Percentiles rank a stretch among this genome's conserved stretches.
phyloP scores from a whole-genome alignment of 92 coral and sea anemone genomes.

The Parazoanthus swiftii region DNA sequence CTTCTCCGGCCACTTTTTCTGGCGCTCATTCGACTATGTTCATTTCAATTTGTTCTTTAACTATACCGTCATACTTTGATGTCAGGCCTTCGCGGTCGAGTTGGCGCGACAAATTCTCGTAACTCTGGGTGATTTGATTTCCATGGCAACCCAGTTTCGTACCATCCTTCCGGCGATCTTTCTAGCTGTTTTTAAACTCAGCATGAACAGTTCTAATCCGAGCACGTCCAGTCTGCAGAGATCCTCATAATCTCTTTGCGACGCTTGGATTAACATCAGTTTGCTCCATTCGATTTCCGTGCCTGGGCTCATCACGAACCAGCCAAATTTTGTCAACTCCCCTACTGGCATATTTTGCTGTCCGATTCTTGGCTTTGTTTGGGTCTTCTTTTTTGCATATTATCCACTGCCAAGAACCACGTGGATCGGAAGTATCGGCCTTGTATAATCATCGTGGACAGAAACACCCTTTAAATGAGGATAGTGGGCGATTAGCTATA shows the following conservation, averaged over 20 bases:
- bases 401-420: slow-evolving; percentile 40
- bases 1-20: too few species aligned
- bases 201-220: slow-evolving; percentile 13
- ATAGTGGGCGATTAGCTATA: slow-evolving; percentile 30
- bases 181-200: slow-evolving; percentile 31
- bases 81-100: too few species aligned
- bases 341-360: not conserved
- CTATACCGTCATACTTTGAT: too few species aligned
- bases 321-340: slow-evolving; percentile 24
- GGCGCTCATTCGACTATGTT: too few species aligned
- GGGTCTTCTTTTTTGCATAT: slow-evolving; percentile 18
- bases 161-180: slow-evolving; percentile 27
- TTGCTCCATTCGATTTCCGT: not conserved
- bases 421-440: slow-evolving; percentile 21
- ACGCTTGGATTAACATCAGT: slow-evolving; percentile 2
- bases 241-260: slow-evolving; percentile 34
- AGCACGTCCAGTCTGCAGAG: slow-evolving; percentile 28
- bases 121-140: too few species aligned
- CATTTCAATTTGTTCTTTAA: too few species aligned
- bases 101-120: too few species aligned
- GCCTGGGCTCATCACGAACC: slow-evolving; percentile 27
- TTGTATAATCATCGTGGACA: slow-evolving; percentile 42
- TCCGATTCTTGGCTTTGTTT: slow-evolving; percentile 34
- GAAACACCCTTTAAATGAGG: slow-evolving; percentile 38
- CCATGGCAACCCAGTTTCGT: slow-evolving; percentile 43